A percentile compares a stretch with the other conserved stretches of the same genome.
phyloP scores from a whole-genome alignment of 2,888 invertebrate genomes.

The Orchesellides sinensis region DNA sequence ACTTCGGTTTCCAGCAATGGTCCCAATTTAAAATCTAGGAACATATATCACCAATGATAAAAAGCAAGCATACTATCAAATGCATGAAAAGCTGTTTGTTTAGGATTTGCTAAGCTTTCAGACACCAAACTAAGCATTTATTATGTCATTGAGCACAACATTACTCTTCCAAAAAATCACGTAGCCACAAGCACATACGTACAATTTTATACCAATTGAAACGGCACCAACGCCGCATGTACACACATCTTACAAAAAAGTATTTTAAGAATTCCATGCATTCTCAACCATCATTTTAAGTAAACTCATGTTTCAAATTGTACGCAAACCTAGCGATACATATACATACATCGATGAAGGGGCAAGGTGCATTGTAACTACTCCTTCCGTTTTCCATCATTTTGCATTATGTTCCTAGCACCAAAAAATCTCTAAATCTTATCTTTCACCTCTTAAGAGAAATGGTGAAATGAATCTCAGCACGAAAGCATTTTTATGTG shows the following conservation, averaged over 20 bases:
- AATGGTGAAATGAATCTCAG: constrained; percentile 61
- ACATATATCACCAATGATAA: too few relatives aligned
- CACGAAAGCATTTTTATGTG: constrained; percentile 60
- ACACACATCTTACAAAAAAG: background rate
- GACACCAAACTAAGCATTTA: too few relatives aligned
- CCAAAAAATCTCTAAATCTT: constrained; percentile 58
- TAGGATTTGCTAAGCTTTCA: too few relatives aligned
- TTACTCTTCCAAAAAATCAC: too few relatives aligned
- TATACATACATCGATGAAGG: background rate
- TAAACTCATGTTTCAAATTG: background rate
- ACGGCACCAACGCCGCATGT: background rate
- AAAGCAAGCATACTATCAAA: too few relatives aligned
- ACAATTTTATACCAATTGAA: too few relatives aligned
- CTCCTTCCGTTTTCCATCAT: constrained; percentile 30
- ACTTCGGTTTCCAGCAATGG: too few relatives aligned
- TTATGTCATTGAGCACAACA: too few relatives aligned
- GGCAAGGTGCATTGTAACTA: constrained; percentile 29
- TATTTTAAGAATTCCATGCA: constrained; percentile 24
- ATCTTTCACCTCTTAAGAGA: constrained; percentile 43
- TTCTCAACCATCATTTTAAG: constrained; percentile 25
- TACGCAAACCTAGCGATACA: background rate
- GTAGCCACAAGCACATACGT: too few relatives aligned
- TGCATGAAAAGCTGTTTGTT: too few relatives aligned
- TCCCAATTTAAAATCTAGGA: too few relatives aligned
- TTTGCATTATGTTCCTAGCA: constrained; percentile 23